Conservation (phyloP, 2,888 invertebrate genomes). For the Drosophila borealis region DNA sequence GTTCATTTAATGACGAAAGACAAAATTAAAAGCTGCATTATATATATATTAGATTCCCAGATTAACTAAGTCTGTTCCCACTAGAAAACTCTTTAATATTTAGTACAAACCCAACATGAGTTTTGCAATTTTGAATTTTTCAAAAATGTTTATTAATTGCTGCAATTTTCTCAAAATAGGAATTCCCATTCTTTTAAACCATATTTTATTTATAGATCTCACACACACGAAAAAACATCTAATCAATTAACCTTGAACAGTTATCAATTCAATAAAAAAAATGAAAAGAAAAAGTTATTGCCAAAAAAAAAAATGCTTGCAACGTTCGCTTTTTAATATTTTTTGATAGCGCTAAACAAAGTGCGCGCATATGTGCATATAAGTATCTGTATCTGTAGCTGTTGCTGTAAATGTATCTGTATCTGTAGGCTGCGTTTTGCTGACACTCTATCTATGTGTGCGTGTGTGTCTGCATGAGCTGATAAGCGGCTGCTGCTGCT, state of each 20-base stretch:
- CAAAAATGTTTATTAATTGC: no score
- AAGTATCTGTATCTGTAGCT: constrained; percentile 7
- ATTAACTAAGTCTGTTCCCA: no score
- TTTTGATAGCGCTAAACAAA: constrained; percentile 14
- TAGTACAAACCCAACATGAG: no score
- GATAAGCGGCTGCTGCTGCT: constrained; percentile 44
- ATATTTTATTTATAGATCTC: constrained; percentile 7
- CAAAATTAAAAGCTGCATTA: no score
- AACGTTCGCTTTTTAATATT: constrained; percentile 27
- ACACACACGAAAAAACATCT: constrained; percentile 21
- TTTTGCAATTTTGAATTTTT: no score
- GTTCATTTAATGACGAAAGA: no score
- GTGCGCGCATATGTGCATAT: constrained; percentile 13
- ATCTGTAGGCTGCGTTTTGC: constrained; percentile 52
- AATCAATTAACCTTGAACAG: constrained; percentile 64
- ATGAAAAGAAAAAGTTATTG: constrained; percentile 11
- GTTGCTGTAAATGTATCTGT: constrained; percentile 16
- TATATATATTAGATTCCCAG: no score
- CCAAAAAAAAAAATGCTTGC: constrained; percentile 45
- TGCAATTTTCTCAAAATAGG: neutral
- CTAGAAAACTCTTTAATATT: no score
- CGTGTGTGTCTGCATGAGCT: constrained; percentile 31
- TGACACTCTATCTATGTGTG: constrained; percentile 23
- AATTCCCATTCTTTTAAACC: constrained; percentile 2
- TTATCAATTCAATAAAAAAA: constrained; percentile 47